These are phyloP conservation scores for Actinemys pallida DNA, from an alignment of 2,113 vertebrate species.

Conservation along the genomic window DNA sequence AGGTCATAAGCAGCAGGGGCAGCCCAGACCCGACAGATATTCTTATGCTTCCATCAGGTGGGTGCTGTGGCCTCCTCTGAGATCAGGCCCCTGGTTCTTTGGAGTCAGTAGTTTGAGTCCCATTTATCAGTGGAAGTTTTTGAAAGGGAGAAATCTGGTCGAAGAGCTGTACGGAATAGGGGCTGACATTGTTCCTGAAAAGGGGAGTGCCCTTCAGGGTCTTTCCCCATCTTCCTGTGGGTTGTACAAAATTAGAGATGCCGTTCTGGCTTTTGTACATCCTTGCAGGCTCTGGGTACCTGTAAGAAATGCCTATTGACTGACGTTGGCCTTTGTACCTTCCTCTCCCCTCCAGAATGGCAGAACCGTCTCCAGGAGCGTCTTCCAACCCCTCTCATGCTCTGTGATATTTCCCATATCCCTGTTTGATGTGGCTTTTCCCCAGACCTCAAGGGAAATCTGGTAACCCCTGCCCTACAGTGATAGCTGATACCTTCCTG, in stretches of 20 bases:
- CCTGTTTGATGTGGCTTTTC: rapidly evolving
- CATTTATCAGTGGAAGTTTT: no score
- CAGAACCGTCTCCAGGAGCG: rapidly evolving
- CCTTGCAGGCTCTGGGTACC: no score
- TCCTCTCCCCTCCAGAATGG: rapidly evolving
- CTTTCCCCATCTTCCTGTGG: neutral
- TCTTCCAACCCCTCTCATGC: neutral
- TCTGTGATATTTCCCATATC: neutral
- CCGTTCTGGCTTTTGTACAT: neutral
- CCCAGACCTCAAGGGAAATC: neutral
- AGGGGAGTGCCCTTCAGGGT: neutral
- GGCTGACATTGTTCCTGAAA: neutral
- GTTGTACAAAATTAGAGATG: no score
- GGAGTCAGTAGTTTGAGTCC: neutral
- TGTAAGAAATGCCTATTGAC: neutral
- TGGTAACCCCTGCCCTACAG: neutral
- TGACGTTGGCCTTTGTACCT: neutral
- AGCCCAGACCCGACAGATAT: neutral
- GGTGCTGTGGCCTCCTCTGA: no score
- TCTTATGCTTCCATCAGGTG: neutral
- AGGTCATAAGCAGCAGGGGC: neutral
- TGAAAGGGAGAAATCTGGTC: neutral
- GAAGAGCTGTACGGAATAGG: neutral
- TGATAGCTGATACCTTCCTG: neutral
- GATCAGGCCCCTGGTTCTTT: neutral